Evolutionary conservation across 2,797 vertebrate species (phyloP).

Genomic region (Notolabrus celidotus): DNA sequence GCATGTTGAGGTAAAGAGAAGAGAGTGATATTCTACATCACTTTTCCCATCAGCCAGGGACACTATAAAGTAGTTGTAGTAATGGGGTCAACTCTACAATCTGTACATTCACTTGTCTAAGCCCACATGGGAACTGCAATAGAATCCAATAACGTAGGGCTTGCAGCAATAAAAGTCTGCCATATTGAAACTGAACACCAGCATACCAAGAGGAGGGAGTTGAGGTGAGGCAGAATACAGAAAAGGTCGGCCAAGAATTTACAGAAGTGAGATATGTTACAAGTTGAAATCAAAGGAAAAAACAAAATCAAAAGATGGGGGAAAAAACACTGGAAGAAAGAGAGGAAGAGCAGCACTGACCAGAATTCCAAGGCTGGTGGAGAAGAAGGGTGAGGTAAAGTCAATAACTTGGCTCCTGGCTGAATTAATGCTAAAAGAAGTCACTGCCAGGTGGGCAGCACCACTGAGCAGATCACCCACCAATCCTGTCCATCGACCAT

Average conservation of each 20-base stretch:
- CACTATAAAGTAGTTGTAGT: constrained; percentile 49
- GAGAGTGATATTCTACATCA: constrained; percentile 31
- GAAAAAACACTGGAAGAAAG: neutral
- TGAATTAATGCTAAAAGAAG: constrained; percentile 98
- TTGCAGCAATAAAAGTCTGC: constrained; percentile 52
- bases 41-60: constrained; percentile 35
- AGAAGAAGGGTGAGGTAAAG: constrained; percentile 99
- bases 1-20: constrained; percentile 3
- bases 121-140: constrained; percentile 48
- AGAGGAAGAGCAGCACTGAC: constrained; percentile 61
- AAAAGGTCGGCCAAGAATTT: constrained; percentile 20
- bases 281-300: neutral
- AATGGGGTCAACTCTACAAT: constrained; percentile 50
- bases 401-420: constrained; percentile 97
- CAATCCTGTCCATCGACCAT: constrained; percentile 95
- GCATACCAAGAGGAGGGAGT: constrained; percentile 55
- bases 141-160: constrained; percentile 53
- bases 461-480: constrained; percentile 96
- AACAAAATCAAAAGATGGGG: constrained; percentile 4
- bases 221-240: constrained; percentile 45
- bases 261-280: constrained; percentile 20
- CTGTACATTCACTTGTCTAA: constrained; percentile 18
- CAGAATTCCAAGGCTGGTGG: constrained; percentile 96
- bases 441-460: constrained; percentile 94
- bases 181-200: constrained; percentile 53